A percentile compares a stretch with the other conserved stretches of the same genome.
Evolutionary conservation across 2,797 vertebrate species (phyloP).

Genomic region (Caiman crocodilus): DNA sequence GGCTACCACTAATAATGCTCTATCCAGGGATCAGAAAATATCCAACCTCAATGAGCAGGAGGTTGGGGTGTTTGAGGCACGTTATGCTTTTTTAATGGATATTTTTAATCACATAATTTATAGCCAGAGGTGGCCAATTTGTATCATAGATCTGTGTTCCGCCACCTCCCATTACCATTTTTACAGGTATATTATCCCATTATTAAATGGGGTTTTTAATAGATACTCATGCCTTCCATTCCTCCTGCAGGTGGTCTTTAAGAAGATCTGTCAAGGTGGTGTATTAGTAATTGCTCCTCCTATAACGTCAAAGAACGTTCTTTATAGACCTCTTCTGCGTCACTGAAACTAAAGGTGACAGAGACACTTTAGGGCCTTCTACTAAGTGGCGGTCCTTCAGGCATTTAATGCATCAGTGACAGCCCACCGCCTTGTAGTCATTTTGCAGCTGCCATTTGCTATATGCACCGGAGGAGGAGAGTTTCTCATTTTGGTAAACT

Average conservation of each 20-base stretch:
- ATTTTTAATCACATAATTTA: background rate
- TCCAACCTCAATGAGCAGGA: background rate
- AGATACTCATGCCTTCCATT: background rate
- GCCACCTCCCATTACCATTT: background rate
- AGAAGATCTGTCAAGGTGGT: background rate
- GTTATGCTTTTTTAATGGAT: background rate
- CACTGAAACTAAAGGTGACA: background rate
- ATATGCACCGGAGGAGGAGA: slow-evolving; percentile 62
- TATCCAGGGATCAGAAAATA: background rate
- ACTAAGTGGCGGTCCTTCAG: background rate
- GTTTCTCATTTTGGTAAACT: slow-evolving; percentile 73
- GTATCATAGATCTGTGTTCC: background rate
- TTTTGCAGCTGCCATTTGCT: slow-evolving; percentile 64
- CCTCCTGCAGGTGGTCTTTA: background rate
- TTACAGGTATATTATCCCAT: background rate
- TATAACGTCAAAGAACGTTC: background rate
- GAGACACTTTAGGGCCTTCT: background rate
- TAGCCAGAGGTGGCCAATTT: background rate
- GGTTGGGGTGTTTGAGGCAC: background rate
- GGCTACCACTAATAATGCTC: background rate
- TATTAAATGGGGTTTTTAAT: background rate
- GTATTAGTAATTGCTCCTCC: background rate
- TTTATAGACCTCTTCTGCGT: background rate
- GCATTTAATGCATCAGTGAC: background rate
- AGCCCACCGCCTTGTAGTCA: slow-evolving; percentile 59